Percentiles rank a stretch among this genome's conserved stretches.
Evolutionary conservation across 2,797 vertebrate genomes (phyloP).

Genomic region (Rhynchonycteris naso): DNA sequence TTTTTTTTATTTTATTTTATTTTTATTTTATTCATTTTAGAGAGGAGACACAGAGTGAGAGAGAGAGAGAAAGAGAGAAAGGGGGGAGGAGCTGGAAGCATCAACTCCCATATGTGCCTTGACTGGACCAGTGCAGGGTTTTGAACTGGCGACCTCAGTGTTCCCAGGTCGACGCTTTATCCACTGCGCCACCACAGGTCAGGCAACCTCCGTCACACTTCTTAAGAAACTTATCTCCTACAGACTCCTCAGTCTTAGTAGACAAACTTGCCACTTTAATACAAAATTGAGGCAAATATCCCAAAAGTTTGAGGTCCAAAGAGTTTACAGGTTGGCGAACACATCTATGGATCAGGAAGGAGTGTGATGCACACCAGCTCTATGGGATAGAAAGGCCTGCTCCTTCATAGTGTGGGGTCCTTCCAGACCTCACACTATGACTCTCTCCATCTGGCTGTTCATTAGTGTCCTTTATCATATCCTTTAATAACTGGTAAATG

Average conservation of each 20-base stretch:
- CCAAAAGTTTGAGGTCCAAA: not conserved
- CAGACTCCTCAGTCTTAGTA: not conserved
- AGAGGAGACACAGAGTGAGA: too few relatives aligned
- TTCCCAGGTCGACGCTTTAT: too few relatives aligned
- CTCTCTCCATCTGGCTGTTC: not conserved
- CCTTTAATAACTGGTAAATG: not conserved
- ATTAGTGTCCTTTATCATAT: not conserved
- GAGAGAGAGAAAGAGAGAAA: too few relatives aligned
- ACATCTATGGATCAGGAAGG: not conserved
- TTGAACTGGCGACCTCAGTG: too few relatives aligned
- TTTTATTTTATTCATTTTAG: too few relatives aligned
- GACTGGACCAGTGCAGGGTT: too few relatives aligned
- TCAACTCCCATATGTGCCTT: too few relatives aligned
- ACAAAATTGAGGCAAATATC: not conserved
- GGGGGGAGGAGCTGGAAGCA: too few relatives aligned
- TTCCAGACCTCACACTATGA: not conserved
- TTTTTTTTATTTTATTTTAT: too few relatives aligned
- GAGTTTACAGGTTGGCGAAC: not conserved
- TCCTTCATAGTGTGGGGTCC: not conserved
- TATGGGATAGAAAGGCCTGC: not conserved
- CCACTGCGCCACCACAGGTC: too few relatives aligned
- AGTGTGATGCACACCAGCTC: not conserved
- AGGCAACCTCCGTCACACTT: not conserved
- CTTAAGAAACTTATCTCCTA: not conserved
- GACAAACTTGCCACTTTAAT: not conserved